phyloP scores from a whole-genome alignment of 2,888 invertebrate genomes.

The Himalopsyche anomala region DNA sequence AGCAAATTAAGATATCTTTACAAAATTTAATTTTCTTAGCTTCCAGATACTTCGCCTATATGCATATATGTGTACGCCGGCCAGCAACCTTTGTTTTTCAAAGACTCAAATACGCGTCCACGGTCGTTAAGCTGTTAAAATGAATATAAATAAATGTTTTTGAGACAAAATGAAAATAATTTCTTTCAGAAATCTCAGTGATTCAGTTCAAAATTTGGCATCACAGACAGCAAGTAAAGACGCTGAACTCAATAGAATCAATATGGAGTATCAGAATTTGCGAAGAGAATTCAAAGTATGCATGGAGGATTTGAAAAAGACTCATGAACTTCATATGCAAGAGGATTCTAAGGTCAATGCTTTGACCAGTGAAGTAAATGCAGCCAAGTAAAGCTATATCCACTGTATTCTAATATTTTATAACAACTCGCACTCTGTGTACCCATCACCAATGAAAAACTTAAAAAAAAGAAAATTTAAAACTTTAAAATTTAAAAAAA shows the following conservation, averaged over 20 bases:
- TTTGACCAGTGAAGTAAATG: conserved; percentile 59
- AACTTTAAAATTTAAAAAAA: no score
- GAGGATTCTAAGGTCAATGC: conserved; percentile 71
- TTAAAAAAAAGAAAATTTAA: no score
- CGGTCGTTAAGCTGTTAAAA: no score
- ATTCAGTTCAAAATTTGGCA: conserved; percentile 71
- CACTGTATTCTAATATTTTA: background rate
- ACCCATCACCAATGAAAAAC: no score
- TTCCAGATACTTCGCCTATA: no score
- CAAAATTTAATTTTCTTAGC: no score
- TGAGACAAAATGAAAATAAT: background rate
- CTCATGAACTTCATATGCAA: conserved; percentile 69
- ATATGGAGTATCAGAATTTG: conserved; percentile 69
- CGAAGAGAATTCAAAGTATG: conserved; percentile 68
- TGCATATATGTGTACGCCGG: no score
- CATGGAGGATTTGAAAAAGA: conserved; percentile 66
- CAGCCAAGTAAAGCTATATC: conserved; percentile 56
- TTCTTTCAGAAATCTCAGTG: conserved; percentile 69
- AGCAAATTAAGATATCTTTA: no score
- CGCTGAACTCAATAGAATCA: conserved; percentile 70
- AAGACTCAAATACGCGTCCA: no score
- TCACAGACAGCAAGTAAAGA: conserved; percentile 70
- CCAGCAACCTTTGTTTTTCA: no score
- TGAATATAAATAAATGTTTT: background rate
- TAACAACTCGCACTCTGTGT: no score